These are phyloP conservation scores for Phaethornis superciliosus DNA, from an alignment of 2,113 vertebrate genomes.

Conservation along the genomic window DNA sequence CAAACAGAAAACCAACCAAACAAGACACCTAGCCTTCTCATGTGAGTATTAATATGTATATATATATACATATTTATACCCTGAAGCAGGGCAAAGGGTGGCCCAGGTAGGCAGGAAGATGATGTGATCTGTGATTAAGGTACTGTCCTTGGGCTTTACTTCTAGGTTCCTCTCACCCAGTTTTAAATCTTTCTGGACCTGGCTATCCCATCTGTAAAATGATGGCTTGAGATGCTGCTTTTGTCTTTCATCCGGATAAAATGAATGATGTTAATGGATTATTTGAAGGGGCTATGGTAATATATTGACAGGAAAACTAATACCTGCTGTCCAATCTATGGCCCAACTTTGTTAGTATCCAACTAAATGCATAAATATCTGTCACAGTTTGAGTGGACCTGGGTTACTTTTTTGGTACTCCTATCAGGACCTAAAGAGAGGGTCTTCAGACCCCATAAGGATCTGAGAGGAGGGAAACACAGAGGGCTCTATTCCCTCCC, in stretches of 20 bases:
- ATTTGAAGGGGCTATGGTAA: neutral
- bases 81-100: neutral
- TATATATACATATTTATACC: neutral
- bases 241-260: neutral
- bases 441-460: no score
- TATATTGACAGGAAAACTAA: neutral
- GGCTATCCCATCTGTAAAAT: neutral
- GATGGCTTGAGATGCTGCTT: neutral
- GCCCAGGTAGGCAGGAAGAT: neutral
- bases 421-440: no score
- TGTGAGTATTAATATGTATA: no score
- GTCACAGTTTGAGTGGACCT: no score
- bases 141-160: neutral
- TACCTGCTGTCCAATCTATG: neutral
- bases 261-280: neutral
- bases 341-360: neutral
- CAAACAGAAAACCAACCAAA: no score
- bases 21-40: neutral
- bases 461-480: no score
- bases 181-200: neutral
- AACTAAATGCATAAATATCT: neutral
- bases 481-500: no score
- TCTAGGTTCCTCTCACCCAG: neutral
- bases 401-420: no score
- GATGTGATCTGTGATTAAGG: neutral